Evolutionary conservation across 2,888 invertebrate species (phyloP).

Genomic region (Cheilosia urbana): DNA sequence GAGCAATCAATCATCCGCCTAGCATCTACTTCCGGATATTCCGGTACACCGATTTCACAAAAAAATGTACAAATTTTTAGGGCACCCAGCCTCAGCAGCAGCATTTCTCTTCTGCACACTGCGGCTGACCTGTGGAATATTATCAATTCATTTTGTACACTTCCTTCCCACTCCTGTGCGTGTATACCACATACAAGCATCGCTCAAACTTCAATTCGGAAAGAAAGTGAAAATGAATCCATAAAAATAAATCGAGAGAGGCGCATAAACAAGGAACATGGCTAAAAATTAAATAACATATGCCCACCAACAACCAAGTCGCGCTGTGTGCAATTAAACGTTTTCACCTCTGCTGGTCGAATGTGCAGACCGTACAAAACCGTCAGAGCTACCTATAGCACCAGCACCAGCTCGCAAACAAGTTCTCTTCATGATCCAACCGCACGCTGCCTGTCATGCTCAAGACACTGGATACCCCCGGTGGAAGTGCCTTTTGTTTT

Average conservation of each 20-base stretch:
- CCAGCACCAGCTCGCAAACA: constrained; percentile 31
- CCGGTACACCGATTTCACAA: constrained; percentile 47
- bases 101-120: constrained; percentile 43
- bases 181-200: constrained; percentile 1
- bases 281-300: constrained; percentile 63
- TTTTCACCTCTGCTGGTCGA: constrained; percentile 51
- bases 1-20: background rate
- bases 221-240: constrained; percentile 72
- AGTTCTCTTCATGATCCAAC: constrained; percentile 47
- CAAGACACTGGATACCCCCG: constrained; percentile 3
- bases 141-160: constrained; percentile 49
- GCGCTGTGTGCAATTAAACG: constrained; percentile 65
- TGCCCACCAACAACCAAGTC: constrained; percentile 42
- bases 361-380: constrained; percentile 28
- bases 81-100: constrained; percentile 9
- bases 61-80: constrained; percentile 20
- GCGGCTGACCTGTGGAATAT: constrained; percentile 34
- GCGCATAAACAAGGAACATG: constrained; percentile 54
- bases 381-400: constrained; percentile 38
- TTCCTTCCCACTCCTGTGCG: constrained; percentile 29
- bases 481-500: constrained; percentile 66
- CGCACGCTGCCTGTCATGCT: background rate
- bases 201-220: constrained; percentile 25
- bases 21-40: background rate
- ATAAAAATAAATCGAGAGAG: constrained; percentile 61